These are phyloP conservation scores for Sebastes oblongus DNA, from an alignment of 2,797 vertebrate genomes.

Conservation along the genomic window DNA sequence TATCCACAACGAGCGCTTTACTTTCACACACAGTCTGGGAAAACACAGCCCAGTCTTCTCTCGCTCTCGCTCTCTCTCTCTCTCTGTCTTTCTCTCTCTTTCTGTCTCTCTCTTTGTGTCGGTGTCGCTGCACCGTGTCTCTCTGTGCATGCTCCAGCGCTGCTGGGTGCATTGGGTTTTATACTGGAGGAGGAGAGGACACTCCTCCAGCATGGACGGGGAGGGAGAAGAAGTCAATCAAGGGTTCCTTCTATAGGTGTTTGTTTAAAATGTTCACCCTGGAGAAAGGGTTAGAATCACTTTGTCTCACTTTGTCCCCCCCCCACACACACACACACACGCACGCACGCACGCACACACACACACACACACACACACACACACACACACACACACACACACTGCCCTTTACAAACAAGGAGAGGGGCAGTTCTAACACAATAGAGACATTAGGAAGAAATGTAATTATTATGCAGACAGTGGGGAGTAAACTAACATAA, in stretches of 20 bases:
- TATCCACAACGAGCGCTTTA: conserved; percentile 15
- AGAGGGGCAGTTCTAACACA: conserved; percentile 20
- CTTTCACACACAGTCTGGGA: neutral
- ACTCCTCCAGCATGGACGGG: conserved; percentile 71
- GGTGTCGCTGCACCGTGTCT: neutral
- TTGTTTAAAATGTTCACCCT: conserved; percentile 72
- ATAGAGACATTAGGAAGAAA: conserved; percentile 46
- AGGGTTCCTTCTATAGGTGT: conserved; percentile 77
- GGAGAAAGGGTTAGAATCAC: conserved; percentile 63
- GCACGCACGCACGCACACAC: neutral
- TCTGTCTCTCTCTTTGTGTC: conserved; percentile 24
- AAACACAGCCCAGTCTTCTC: neutral
- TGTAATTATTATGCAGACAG: conserved; percentile 26
- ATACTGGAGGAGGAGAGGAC: conserved; percentile 70
- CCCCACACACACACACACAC: neutral
- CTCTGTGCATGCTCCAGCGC: neutral
- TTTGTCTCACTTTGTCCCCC: conserved; percentile 35
- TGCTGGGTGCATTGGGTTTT: conserved; percentile 74
- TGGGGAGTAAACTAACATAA: neutral
- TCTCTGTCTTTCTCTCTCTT: neutral
- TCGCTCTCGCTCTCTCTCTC: neutral
- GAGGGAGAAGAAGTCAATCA: conserved; percentile 48
- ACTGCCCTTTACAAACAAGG: neutral
- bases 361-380: neutral
- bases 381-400: conserved; percentile 1